Evolutionary conservation across 2,888 invertebrate genomes (phyloP).

Genomic region (Drosophila limbata): DNA sequence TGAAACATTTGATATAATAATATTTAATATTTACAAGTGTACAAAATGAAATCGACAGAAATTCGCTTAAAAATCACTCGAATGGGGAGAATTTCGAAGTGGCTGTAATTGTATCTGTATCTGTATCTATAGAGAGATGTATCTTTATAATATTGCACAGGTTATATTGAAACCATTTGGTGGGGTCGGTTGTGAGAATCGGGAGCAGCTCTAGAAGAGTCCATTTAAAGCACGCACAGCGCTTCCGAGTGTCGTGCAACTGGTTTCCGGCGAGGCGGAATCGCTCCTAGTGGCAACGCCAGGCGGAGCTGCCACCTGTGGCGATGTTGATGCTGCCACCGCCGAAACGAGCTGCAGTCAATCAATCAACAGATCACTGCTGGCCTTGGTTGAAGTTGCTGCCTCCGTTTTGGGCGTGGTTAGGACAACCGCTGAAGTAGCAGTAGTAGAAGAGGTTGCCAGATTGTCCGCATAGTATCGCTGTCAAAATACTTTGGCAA

Average conservation of each 20-base stretch:
- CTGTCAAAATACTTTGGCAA: conserved; percentile 86
- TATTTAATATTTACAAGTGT: conserved; percentile 37
- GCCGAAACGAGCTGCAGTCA: conserved; percentile 84
- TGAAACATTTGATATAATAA: conserved; percentile 17
- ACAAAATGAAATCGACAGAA: conserved; percentile 39
- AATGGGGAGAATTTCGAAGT: neutral
- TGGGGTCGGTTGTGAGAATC: conserved; percentile 43
- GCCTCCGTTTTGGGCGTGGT: conserved; percentile 18
- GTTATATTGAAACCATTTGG: conserved; percentile 74
- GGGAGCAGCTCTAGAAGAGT: conserved; percentile 53
- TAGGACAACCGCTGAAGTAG: conserved; percentile 15
- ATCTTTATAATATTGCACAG: conserved; percentile 66
- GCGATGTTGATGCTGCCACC: conserved; percentile 58
- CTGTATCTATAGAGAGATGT: conserved; percentile 4
- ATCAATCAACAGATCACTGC: conserved; percentile 80
- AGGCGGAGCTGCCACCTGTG: conserved; percentile 1
- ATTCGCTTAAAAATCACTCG: conserved; percentile 50
- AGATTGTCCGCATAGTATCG: conserved; percentile 85
- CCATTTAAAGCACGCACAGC: conserved; percentile 80
- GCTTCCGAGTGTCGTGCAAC: conserved; percentile 75
- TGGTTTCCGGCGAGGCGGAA: conserved; percentile 52
- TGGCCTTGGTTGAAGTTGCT: conserved; percentile 12
- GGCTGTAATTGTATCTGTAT: conserved; percentile 7
- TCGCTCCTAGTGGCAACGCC: neutral
- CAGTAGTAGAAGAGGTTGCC: conserved; percentile 54